Conservation (phyloP, 2,888 invertebrate genomes). For the Eledona agricola region DNA sequence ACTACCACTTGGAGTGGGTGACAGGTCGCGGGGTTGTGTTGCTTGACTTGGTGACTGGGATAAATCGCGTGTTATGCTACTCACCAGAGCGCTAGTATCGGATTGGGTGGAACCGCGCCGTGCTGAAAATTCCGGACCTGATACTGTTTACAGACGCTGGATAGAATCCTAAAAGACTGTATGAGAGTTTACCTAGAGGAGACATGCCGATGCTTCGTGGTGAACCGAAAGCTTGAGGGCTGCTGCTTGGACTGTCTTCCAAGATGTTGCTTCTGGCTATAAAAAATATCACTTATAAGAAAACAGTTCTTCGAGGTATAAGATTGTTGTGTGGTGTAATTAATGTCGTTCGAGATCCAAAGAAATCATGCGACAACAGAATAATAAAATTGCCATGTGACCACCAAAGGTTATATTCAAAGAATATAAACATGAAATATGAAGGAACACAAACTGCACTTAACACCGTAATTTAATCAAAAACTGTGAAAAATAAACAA, state of each 20-base stretch:
- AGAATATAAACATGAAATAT: too few relatives aligned
- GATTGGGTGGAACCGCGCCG: slow-evolving; percentile 68
- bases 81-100: slow-evolving; percentile 70
- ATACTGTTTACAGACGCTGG: too few relatives aligned
- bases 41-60: slow-evolving; percentile 68
- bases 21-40: slow-evolving; percentile 64
- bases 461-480: too few relatives aligned
- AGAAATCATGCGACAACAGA: too few relatives aligned
- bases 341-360: too few relatives aligned
- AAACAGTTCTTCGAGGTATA: too few relatives aligned
- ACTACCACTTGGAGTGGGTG: slow-evolving; percentile 67
- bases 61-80: slow-evolving; percentile 70
- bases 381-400: too few relatives aligned
- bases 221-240: slow-evolving; percentile 66
- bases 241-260: slow-evolving; percentile 66
- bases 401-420: too few relatives aligned
- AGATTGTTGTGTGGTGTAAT: too few relatives aligned
- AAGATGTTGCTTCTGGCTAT: slow-evolving; percentile 43
- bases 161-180: slow-evolving; percentile 4
- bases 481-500: too few relatives aligned
- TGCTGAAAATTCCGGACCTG: slow-evolving; percentile 62
- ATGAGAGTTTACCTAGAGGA: slow-evolving; percentile 68
- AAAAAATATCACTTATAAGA: slow-evolving; percentile 17
- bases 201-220: slow-evolving; percentile 67
- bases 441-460: too few relatives aligned